Base-by-base conservation (phyloP, 2,797 vertebrate genomes). In the Sphenodon punctatus region DNA sequence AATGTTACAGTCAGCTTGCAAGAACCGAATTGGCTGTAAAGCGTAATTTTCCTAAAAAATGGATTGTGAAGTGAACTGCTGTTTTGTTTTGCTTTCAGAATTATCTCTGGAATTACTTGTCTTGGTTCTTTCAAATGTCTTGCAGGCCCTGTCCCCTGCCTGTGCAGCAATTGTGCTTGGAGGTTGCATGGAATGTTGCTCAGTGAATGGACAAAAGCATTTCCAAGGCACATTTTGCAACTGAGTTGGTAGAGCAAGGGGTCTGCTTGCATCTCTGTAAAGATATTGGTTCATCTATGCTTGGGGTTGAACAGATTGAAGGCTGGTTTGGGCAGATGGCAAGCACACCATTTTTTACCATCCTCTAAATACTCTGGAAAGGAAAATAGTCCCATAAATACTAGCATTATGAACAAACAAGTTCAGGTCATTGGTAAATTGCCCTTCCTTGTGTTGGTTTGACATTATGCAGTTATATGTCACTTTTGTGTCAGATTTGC, bases 31-130 rank as follows among this genome's bases (percentile, higher is more conserved):
- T 78, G 75, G 81, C 67, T 2, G 0, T 56, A 75, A 87, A 77
- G 73, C 9, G 3, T 72, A 68, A 67, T 89, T 92, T 90, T 71
- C 75, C 58, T 70, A 55, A 64, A 92, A 92, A 88, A 60, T 1
- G 7, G 58, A 85, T 65, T 72, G 84, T 20, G 51, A 78, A 83
- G 59, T 58, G 73, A 56, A 64, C 45, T 85, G 64, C 41, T 38
- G 19, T 77, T 91, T 90, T 84, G 72, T 91, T 90, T 92, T 90
- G 72, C 69, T 93, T 92, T 90, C 48, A 80, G 71, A 91, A 91
- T 89, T 92, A 84, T 74, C 45, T 77, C 27, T 59, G 75, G 85
- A 85, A 85, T 91, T 84, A 84, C 78, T 82, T 85, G 72, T 58
- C 60, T 0, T 3, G 3, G 66, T 17, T 49, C 80, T 71, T 86